A percentile compares a stretch with the other conserved stretches of the same genome.
These are phyloP conservation scores for Orthosia gothica DNA, from an alignment of 2,888 invertebrate species.

Conservation along the genomic window DNA sequence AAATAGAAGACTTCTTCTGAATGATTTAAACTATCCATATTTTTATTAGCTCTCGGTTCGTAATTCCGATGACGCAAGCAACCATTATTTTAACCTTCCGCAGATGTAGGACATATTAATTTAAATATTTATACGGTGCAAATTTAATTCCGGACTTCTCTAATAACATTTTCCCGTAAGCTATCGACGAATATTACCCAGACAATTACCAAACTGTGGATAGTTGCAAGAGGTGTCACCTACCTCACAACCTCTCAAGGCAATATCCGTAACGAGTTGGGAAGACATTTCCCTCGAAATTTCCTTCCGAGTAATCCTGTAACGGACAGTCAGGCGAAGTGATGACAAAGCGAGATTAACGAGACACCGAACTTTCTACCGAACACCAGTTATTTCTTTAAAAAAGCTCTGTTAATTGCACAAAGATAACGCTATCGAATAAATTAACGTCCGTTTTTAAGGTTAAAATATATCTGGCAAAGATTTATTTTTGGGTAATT, in stretches of 20 bases:
- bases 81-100: too few species aligned
- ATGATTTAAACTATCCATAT: too few species aligned
- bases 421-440: conserved; percentile 69
- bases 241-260: background rate
- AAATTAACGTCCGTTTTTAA: conserved; percentile 67
- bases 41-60: too few species aligned
- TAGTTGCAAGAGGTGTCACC: conserved; percentile 16
- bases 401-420: conserved; percentile 67
- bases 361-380: conserved; percentile 35
- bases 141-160: background rate
- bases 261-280: conserved; percentile 25
- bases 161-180: background rate
- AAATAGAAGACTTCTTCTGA: too few species aligned
- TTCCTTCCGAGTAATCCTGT: conserved; percentile 43
- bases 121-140: background rate
- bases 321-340: conserved; percentile 50
- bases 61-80: too few species aligned
- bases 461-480: conserved; percentile 58
- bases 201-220: background rate
- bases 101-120: too few species aligned
- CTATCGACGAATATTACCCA: background rate
- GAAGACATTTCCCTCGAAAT: conserved; percentile 36
- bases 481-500: conserved; percentile 69
- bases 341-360: conserved; percentile 66
- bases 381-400: conserved; percentile 48